phyloP scores from a whole-genome alignment of 2,113 vertebrate species.

The Ctenodactylus gundi region DNA sequence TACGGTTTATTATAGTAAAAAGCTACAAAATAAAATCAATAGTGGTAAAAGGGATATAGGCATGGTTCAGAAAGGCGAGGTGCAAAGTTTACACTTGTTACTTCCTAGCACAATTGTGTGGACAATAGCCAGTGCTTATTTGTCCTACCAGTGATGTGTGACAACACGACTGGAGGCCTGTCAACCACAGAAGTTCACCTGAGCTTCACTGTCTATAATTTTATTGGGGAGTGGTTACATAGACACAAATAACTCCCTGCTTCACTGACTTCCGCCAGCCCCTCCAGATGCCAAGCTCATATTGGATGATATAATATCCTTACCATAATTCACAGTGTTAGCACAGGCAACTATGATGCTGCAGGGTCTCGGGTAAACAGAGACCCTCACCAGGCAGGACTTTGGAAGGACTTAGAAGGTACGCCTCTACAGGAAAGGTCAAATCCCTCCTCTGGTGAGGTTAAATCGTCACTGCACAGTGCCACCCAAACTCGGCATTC shows the following conservation, averaged over 20 bases:
- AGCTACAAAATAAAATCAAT: not conserved
- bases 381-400: not conserved
- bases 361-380: not conserved
- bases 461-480: not conserved
- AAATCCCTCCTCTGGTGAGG: not conserved
- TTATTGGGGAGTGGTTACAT: not conserved
- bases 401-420: not conserved
- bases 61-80: not conserved
- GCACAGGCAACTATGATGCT: not conserved
- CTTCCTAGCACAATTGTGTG: not conserved
- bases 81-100: not conserved
- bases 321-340: not conserved
- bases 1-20: constrained; percentile 4
- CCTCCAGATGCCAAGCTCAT: not conserved
- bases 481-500: not conserved
- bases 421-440: not conserved
- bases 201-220: not conserved
- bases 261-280: not conserved
- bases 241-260: not conserved
- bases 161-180: not conserved
- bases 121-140: not conserved
- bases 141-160: not conserved
- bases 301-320: not conserved
- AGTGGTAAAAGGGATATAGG: not conserved
- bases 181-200: not conserved